phyloP scores from a whole-genome alignment of 2,797 vertebrate genomes.

The Meriones psammophilus region DNA sequence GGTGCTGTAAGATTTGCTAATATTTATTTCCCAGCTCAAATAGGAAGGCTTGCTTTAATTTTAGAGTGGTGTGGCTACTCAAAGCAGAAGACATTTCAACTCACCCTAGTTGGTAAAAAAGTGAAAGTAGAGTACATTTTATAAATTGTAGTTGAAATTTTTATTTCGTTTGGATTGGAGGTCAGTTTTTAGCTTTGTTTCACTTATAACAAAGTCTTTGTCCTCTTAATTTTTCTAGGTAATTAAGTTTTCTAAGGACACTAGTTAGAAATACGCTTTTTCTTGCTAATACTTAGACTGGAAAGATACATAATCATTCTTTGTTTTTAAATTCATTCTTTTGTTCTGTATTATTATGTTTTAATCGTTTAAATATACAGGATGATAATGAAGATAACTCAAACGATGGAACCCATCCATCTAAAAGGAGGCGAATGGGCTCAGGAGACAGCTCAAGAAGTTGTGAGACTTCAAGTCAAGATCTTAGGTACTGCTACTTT shows the following conservation, averaged over 20 bases:
- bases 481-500: slow-evolving; percentile 90
- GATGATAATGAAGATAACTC: slow-evolving; percentile 97
- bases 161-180: slow-evolving; percentile 23
- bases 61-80: neutral
- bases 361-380: slow-evolving; percentile 84
- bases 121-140: slow-evolving; percentile 5
- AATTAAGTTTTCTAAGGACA: neutral
- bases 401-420: slow-evolving; percentile 96
- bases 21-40: neutral
- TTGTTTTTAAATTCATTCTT: neutral
- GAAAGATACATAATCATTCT: neutral
- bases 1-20: neutral
- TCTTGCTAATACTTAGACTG: neutral
- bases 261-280: neutral
- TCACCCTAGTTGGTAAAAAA: neutral
- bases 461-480: slow-evolving; percentile 96
- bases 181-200: slow-evolving; percentile 11
- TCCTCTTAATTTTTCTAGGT: neutral
- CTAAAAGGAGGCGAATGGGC: slow-evolving; percentile 96
- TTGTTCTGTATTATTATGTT: neutral
- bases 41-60: slow-evolving; percentile 2
- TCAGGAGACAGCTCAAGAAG: slow-evolving; percentile 98
- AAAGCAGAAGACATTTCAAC: neutral
- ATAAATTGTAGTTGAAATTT: neutral
- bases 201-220: neutral